phyloP scores from a whole-genome alignment of 2,113 vertebrate genomes.

The Delphinapterus leucas region DNA sequence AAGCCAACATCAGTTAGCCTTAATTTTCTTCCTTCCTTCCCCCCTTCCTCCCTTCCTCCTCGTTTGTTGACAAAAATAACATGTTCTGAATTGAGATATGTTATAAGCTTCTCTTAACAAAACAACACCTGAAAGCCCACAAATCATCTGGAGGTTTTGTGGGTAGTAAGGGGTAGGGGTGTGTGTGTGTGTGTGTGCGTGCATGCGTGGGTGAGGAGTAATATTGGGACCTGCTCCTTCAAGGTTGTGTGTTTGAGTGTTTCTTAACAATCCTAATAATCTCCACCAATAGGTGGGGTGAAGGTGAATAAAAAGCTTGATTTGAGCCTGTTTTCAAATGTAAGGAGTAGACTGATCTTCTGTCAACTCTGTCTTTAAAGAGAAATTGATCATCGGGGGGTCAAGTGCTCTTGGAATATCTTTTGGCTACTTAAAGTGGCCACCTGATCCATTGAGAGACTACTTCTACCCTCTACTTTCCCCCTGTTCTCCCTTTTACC shows the following conservation, averaged over 20 bases:
- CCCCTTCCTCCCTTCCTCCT: neutral
- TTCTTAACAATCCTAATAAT: neutral
- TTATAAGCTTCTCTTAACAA: neutral
- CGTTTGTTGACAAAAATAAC: conserved; percentile 16
- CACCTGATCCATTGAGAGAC: neutral
- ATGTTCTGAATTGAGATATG: neutral
- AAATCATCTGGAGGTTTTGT: neutral
- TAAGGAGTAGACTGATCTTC: neutral
- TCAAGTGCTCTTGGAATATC: neutral
- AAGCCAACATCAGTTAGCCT: neutral
- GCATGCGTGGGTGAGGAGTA: neutral
- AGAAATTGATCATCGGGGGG: neutral
- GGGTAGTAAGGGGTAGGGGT: neutral
- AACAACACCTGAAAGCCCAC: neutral
- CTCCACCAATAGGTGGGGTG: neutral
- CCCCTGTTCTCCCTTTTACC: accelerated
- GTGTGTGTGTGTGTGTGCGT: neutral
- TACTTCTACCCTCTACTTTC: neutral
- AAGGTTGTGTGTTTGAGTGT: neutral
- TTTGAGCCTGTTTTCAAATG: neutral
- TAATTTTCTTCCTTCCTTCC: neutral
- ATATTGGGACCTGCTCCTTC: neutral
- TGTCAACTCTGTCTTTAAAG: neutral
- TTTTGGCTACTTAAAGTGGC: neutral
- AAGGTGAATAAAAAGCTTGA: neutral